Percentiles rank a stretch among this genome's conserved stretches.
Conservation (phyloP, 2,113 vertebrate species). For the Trematocara nigrifrons region DNA sequence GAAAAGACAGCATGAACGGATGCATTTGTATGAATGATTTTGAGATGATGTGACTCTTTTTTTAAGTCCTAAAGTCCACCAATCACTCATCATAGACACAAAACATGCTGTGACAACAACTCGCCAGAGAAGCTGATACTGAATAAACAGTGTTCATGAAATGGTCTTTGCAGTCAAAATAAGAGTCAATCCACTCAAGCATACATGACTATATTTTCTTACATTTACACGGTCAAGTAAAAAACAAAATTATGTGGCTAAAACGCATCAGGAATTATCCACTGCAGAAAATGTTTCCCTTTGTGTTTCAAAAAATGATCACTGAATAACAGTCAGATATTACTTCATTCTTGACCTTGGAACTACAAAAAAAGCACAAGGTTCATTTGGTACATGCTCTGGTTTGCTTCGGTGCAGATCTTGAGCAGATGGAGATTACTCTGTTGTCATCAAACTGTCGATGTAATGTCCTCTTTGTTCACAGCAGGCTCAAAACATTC, state of each 20-base stretch:
- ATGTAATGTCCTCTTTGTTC: background rate
- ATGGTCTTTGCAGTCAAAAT: background rate
- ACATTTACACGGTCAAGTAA: background rate
- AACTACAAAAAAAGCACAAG: background rate
- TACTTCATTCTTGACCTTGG: background rate
- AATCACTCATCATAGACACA: background rate
- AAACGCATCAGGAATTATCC: background rate
- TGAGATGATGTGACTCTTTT: background rate
- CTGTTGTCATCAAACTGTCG: background rate
- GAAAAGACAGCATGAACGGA: background rate
- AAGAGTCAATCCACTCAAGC: background rate
- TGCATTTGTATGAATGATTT: background rate
- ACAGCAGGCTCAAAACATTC: background rate
- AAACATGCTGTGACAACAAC: background rate
- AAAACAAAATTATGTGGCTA: background rate
- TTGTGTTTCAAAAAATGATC: background rate
- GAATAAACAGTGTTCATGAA: background rate
- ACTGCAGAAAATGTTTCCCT: background rate
- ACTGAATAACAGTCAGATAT: background rate
- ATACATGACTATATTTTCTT: background rate
- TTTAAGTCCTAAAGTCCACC: background rate
- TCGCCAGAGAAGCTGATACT: background rate
- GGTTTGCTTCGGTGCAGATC: background rate
- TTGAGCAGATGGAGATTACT: background rate
- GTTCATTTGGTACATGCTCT: background rate